These are phyloP conservation scores for Pammene aurita DNA, from an alignment of 2,888 invertebrate genomes.

Conservation along the genomic window DNA sequence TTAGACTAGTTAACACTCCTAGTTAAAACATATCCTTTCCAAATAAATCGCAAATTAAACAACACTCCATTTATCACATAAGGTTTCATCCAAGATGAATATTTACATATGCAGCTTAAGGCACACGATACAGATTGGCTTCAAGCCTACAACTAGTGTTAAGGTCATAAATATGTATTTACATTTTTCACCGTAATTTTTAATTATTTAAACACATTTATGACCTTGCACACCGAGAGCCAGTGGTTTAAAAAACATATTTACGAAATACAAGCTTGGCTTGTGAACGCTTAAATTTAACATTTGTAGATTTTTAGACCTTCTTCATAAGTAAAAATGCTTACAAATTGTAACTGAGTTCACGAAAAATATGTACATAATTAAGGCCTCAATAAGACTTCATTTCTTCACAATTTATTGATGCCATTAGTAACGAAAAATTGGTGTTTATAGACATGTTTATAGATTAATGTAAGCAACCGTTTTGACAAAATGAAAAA, in stretches of 20 bases:
- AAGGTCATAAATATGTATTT: neutral
- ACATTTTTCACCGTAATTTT: neutral
- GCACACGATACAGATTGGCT: constrained; percentile 75
- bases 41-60: constrained; percentile 45
- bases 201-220: neutral
- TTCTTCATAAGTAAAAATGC: no score
- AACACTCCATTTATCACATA: constrained; percentile 69
- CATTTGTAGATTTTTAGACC: no score
- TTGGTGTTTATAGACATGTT: no score
- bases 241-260: constrained; percentile 9
- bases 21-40: constrained; percentile 18
- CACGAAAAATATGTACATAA: no score
- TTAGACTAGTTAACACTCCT: constrained; percentile 27
- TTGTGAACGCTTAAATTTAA: neutral
- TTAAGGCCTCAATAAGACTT: no score
- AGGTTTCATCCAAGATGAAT: constrained; percentile 75
- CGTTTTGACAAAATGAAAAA: no score
- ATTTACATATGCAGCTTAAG: constrained; percentile 71
- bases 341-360: no score
- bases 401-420: no score
- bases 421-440: no score
- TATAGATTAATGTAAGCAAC: no score
- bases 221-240: neutral
- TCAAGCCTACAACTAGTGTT: constrained; percentile 58
- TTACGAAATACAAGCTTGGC: neutral